Base-by-base conservation (phyloP, 2,888 invertebrate species). In the Hirtodrosophila cameraria region DNA sequence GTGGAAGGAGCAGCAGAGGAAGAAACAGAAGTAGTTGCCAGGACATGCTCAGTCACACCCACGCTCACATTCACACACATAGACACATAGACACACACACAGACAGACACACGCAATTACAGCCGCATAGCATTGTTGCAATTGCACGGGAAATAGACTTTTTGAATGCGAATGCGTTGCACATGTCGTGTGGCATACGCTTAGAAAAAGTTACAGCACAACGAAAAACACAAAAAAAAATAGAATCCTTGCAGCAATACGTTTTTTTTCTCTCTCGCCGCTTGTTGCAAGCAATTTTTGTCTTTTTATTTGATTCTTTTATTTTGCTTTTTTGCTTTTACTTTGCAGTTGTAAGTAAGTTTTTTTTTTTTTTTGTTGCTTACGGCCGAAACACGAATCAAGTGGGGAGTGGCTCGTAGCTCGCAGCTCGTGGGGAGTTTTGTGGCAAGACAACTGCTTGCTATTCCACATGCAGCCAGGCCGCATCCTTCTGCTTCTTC, bases 131-230 rank as follows among this genome's bases (percentile, higher is more conserved):
- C 84, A 80, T 86, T 83, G 81, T 80, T 84, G 81, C 81, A 81
- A 71, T 79, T 86, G 84, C 78, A 75, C 72, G 81, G 86, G 71
- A 82, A 82, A 82, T 81, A 86, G 84, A 86, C 80, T 83, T 75
- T 80, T 75, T 81, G 82, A 82, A 82, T 82, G 79, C 75, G 78
- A 81, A 66, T 58, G 61, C 73, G 59, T 77, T 67, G 82, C 87
- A 86, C 87, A 86, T 83, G 85, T 76, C 85, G 73, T 49, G 59
- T 39, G 82, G 66, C 60, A 85, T 62, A 70, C 46, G 87, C 74
- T 85, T 86, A 73, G 75, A 81, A 76, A 78, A 78, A 78, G 46
- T 60, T 55, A 58, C 46, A 23, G 20, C 33, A 49, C 48, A 50
- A 55, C 39, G 28, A 25, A 45, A 35, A 46, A 35, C 53, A 60